phyloP scores from a whole-genome alignment of 23 tunicate genomes.

The Aplidium turbinatum region DNA sequence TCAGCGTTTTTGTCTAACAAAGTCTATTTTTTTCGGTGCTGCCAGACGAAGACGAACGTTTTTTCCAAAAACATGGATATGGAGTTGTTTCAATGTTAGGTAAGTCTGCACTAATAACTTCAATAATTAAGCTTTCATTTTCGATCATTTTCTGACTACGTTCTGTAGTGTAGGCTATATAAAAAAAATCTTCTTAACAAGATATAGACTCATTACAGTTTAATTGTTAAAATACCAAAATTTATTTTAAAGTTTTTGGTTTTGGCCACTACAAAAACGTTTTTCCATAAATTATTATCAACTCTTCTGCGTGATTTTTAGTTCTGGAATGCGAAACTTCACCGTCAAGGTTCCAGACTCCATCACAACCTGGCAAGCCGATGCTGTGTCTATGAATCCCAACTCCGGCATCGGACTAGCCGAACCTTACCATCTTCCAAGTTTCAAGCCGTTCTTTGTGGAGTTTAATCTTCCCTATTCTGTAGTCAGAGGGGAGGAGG shows the following conservation, averaged over 20 bases:
- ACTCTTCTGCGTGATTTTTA: too few species aligned
- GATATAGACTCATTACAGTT: too few species aligned
- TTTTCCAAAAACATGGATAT: conserved; percentile 98
- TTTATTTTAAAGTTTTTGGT: too few species aligned
- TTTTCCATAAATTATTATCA: too few species aligned
- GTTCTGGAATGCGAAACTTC: conserved; percentile 27
- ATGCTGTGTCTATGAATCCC: conserved; percentile 63
- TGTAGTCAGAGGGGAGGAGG: conserved; percentile 80
- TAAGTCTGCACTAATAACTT: not conserved
- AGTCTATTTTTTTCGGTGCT: conserved; percentile 24
- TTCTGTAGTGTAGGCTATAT: too few species aligned
- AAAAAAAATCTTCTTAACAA: too few species aligned
- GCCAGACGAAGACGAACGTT: conserved; percentile 50
- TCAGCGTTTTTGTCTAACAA: not conserved
- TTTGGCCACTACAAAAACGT: too few species aligned
- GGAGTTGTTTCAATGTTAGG: conserved; percentile 85
- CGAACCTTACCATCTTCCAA: conserved; percentile 9
- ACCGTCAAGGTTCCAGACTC: conserved; percentile 80
- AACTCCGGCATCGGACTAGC: conserved; percentile 79
- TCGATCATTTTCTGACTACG: too few species aligned
- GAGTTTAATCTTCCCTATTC: conserved; percentile 87
- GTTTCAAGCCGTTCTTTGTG: conserved; percentile 64
- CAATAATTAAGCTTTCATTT: too few species aligned
- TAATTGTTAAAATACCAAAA: too few species aligned
- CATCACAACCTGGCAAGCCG: conserved; percentile 88